Evolutionary conservation across 2,113 vertebrate species (phyloP), one percentile per base, ranked within the genome.

Genomic region (Leptocoma aspasia): DNA sequence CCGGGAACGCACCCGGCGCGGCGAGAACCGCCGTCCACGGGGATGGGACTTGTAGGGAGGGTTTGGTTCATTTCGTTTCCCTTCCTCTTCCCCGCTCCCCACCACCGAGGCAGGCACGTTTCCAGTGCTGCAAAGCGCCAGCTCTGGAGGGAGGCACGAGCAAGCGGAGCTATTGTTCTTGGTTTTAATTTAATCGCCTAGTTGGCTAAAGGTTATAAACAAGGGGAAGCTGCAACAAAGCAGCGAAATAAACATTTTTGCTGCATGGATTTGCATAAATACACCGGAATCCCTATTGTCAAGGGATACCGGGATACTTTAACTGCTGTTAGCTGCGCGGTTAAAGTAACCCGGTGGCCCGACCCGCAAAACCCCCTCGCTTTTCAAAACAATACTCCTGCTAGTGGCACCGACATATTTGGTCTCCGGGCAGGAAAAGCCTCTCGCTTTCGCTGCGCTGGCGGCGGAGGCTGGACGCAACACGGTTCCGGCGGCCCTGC

Each of bases 241-340:
- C 10, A 3, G 42, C 14, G 92, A 68, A 87, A 82, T 37, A 90
- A 93, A 78, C 64, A 66, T 76, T 93, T 96, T 94, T 88, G 82
- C 82, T 56, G 90, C 92, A 72, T 57, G 57, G 57, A 96, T 97
- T 95, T 96, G 90, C 94, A 95, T 94, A 95, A 85, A 49, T 66
- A n/a, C 90, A 66, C 27, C 28, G 19, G n/a, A n/a, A 50, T 13
- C 30, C 53, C 31, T 9, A 18, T 60, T 14, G 68, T 63, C 33
- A n/a, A n/a, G n/a, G n/a, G n/a, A n/a, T n/a, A n/a, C n/a, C n/a
- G n/a, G n/a, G n/a, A n/a, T n/a, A n/a, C n/a, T n/a, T n/a, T n/a
- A n/a, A n/a, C n/a, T n/a, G n/a, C n/a, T 52, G 50, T 9, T 35
- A 28, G 22, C 21, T 13, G 39, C 3, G 15, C 16, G 8, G 22